These are phyloP conservation scores for Isoperla grammatica DNA, from an alignment of 2,888 invertebrate genomes.

Conservation along the genomic window DNA sequence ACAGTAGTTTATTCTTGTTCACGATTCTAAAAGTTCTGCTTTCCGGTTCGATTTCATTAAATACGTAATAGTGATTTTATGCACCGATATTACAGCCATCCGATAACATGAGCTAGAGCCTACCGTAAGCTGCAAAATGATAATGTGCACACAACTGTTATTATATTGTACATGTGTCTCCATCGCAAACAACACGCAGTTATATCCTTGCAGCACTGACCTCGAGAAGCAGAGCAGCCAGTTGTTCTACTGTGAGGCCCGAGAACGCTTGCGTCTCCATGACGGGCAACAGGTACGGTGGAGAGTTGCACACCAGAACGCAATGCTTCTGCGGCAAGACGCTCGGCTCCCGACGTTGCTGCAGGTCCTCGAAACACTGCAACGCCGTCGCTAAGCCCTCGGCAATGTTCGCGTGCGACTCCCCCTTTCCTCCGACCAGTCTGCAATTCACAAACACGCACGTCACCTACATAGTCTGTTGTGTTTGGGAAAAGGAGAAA, in stretches of 20 bases:
- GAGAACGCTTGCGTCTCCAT: slow-evolving; percentile 64
- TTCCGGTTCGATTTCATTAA: too few species aligned
- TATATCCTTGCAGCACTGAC: slow-evolving; percentile 47
- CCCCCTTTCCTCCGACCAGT: slow-evolving; percentile 83
- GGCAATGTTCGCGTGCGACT: slow-evolving; percentile 81
- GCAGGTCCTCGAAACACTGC: slow-evolving; percentile 84
- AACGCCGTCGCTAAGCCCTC: slow-evolving; percentile 86
- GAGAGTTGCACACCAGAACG: slow-evolving; percentile 82
- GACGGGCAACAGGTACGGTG: slow-evolving; percentile 84
- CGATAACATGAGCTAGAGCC: too few species aligned
- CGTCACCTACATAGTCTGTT: too few species aligned
- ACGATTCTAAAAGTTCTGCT: too few species aligned
- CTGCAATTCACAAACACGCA: slow-evolving; percentile 46
- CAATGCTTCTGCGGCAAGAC: slow-evolving; percentile 64
- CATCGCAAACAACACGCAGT: too few species aligned
- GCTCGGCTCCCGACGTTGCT: slow-evolving; percentile 49
- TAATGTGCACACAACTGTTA: too few species aligned
- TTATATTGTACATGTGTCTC: too few species aligned
- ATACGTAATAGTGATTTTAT: too few species aligned
- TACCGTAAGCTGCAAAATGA: background rate
- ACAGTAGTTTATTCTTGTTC: too few species aligned
- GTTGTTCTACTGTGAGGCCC: slow-evolving; percentile 77
- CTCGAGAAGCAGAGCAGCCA: slow-evolving; percentile 72
- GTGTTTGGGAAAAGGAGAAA: too few species aligned
- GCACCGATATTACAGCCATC: too few species aligned